A percentile compares a stretch with the other conserved stretches of the same genome.
Evolutionary conservation across 1,140 invertebrate genomes (phyloP).

Genomic region (Pseudoatta argentina): DNA sequence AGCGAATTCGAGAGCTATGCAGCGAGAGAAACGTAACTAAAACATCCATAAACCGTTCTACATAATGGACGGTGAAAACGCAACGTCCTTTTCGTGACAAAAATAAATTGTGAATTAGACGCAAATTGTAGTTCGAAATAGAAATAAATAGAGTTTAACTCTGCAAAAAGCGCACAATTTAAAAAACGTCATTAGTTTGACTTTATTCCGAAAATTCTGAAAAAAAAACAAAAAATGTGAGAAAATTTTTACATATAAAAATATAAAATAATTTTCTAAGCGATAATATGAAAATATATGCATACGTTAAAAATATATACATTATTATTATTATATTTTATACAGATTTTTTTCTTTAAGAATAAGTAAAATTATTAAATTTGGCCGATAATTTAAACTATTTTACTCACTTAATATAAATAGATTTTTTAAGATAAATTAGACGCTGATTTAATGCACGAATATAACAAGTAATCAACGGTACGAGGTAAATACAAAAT

Average conservation of each 20-base stretch:
- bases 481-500: not conserved
- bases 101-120: conserved; percentile 24
- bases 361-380: conserved; percentile 18
- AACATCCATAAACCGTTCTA: conserved; percentile 12
- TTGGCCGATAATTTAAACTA: not conserved
- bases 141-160: not conserved
- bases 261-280: not conserved
- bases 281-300: not conserved
- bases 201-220: not conserved
- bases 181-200: not conserved
- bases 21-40: conserved; percentile 9
- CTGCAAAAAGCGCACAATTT: not conserved
- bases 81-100: conserved; percentile 3
- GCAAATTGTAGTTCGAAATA: not conserved
- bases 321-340: not conserved
- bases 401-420: not conserved
- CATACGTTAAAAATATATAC: not conserved
- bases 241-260: not conserved
- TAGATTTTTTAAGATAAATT: conserved; percentile 13
- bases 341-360: not conserved
- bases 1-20: conserved; percentile 39
- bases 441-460: conserved; percentile 11
- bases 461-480: not conserved
- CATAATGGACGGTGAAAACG: conserved; percentile 5
- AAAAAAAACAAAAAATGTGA: not conserved